These are phyloP conservation scores for Drosophila obscura DNA, from an alignment of 1,140 invertebrate genomes.

Conservation along the genomic window DNA sequence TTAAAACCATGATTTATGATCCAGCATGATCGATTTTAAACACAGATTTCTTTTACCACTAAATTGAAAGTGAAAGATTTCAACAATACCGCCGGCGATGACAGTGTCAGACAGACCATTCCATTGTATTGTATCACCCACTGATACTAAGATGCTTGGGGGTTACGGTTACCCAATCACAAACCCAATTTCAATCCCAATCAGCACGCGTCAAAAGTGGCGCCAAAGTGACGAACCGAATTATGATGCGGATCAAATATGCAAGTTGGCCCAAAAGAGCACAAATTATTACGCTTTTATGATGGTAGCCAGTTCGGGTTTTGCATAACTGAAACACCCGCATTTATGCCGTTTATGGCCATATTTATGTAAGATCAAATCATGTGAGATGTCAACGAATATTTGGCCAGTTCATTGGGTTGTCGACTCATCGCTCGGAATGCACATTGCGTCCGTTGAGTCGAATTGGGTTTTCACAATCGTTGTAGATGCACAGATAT, in stretches of 20 bases:
- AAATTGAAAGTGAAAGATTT: constrained; percentile 52
- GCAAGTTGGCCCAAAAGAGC: constrained; percentile 26
- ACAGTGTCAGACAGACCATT: constrained; percentile 29
- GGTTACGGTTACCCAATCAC: constrained; percentile 30
- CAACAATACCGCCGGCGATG: constrained; percentile 36
- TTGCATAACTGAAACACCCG: constrained; percentile 74
- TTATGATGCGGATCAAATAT: constrained; percentile 48
- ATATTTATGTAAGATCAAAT: constrained; percentile 60
- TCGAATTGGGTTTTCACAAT: constrained; percentile 53
- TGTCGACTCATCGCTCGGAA: constrained; percentile 41
- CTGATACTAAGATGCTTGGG: constrained; percentile 41
- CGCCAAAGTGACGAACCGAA: constrained; percentile 64
- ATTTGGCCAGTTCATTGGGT: constrained; percentile 38
- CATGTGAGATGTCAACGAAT: constrained; percentile 51
- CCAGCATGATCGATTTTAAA: not conserved
- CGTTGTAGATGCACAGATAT: constrained; percentile 40
- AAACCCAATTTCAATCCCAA: constrained; percentile 22
- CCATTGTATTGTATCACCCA: constrained; percentile 44
- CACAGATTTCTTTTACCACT: constrained; percentile 27
- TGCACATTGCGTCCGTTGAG: constrained; percentile 35
- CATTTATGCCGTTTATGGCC: constrained; percentile 56
- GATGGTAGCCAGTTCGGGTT: constrained; percentile 27
- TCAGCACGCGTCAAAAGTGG: constrained; percentile 68
- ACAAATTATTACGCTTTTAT: constrained; percentile 34
- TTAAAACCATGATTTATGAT: constrained; percentile 44